Evolutionary conservation across 1,140 invertebrate species (phyloP), one percentile per base, ranked within the genome.

Genomic region (Euura saliciscinereae): DNA sequence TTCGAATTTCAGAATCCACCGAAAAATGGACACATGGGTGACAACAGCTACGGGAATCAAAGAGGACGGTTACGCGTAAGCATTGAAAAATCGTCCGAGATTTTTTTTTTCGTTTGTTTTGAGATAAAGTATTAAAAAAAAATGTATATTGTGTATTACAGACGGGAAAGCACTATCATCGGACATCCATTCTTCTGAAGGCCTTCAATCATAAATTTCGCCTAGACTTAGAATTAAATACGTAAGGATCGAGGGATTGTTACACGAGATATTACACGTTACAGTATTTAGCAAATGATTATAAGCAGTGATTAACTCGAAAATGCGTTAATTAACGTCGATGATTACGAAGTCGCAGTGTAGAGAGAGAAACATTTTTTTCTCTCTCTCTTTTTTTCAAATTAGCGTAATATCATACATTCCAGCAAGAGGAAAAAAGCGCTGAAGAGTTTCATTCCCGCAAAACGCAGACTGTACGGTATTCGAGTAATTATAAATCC

Each of bases 181-280:
- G 95, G 86, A 98, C 96, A 77, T 96, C 95, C 80, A 92, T 97
- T 86, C 92, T 97, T 87, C 97, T 98, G 88, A 96, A 96, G 89
- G 96, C 96, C 85, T 97, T 98, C 90, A 97, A 95, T 90, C 95
- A 98, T 88, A 97, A 96, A 91, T 97, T 98, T 90, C 94, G 95
- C 80, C 90, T 98, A 87, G 96, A 97, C 89, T 90, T 98, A 87
- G 96, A 98, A 91, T 93, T 98, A 89, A 97, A 97, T 89, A 95
- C 95, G 95, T 97, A 91, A 96, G 95, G 96, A n/a, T 71, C n/a
- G 3, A 13, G 3, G 7, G 13, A 13, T 28, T 28, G 28, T 28
- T 28, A 28, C 28, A 28, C 28, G 28, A 28, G 28, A 28, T 28
- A 28, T 1, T 28, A 1, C n/a, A n/a, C n/a, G n/a, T n/a, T n/a